A percentile compares a stretch with the other conserved stretches of the same genome.
Conservation (phyloP, 2,797 vertebrate genomes). For the Melanotaenia parkinsoni region DNA sequence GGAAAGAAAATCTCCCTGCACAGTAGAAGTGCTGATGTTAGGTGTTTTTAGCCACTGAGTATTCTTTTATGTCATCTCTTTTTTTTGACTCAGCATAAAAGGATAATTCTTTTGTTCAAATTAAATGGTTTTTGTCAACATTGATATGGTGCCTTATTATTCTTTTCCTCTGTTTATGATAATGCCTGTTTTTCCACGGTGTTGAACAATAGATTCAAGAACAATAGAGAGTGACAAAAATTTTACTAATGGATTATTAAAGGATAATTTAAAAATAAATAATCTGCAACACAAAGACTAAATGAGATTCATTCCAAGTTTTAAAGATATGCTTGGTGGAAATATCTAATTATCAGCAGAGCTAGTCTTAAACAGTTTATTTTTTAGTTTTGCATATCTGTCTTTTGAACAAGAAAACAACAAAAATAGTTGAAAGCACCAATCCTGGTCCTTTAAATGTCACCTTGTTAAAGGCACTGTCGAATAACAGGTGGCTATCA, state of each 20-base stretch:
- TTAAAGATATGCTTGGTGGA: slow-evolving; percentile 11
- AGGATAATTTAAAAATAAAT: slow-evolving; percentile 5
- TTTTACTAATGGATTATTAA: slow-evolving; percentile 35
- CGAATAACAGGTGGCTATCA: slow-evolving; percentile 83
- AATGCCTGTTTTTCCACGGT: slow-evolving; percentile 41
- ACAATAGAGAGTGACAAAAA: slow-evolving; percentile 58
- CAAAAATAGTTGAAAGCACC: slow-evolving; percentile 16
- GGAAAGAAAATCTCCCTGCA: slow-evolving; percentile 75
- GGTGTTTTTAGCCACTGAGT: slow-evolving; percentile 64
- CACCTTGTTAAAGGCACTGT: slow-evolving; percentile 46
- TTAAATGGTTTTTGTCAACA: slow-evolving; percentile 45
- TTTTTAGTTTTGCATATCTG: slow-evolving; percentile 25
- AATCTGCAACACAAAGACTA: slow-evolving; percentile 19
- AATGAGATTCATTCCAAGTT: slow-evolving; percentile 17
- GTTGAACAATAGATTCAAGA: slow-evolving; percentile 61
- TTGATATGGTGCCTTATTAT: slow-evolving; percentile 31
- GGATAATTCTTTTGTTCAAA: slow-evolving; percentile 55
- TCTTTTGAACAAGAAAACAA: background rate
- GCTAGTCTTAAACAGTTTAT: background rate
- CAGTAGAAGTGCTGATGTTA: slow-evolving; percentile 81
- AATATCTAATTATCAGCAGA: background rate
- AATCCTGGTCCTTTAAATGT: slow-evolving; percentile 40
- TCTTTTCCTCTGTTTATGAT: slow-evolving; percentile 34
- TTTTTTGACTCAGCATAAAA: slow-evolving; percentile 53
- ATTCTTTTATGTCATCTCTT: slow-evolving; percentile 53